Evolutionary conservation across 2,797 vertebrate species (phyloP).

Genomic region (Schizothorax lantsangensis): DNA sequence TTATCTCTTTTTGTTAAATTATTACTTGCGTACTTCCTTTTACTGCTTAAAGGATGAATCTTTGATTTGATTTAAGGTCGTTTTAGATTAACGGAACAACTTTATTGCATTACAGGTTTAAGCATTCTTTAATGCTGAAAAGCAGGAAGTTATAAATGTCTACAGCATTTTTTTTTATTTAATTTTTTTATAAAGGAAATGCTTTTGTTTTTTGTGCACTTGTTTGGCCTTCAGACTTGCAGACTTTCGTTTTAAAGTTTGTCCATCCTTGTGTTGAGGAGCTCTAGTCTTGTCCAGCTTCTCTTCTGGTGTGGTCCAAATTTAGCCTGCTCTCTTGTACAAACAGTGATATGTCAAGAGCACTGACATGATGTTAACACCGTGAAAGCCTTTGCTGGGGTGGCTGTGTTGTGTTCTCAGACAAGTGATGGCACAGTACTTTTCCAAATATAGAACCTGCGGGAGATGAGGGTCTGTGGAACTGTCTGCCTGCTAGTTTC

Average conservation of each 20-base stretch:
- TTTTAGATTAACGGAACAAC: background rate
- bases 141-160: background rate
- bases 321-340: conserved; percentile 29
- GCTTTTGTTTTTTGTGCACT: background rate
- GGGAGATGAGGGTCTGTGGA: background rate
- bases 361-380: conserved; percentile 52
- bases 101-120: background rate
- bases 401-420: conserved; percentile 42
- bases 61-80: background rate
- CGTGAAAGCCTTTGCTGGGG: conserved; percentile 8
- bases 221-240: background rate
- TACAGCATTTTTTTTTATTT: background rate
- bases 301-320: conserved; percentile 18
- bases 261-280: background rate
- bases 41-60: background rate
- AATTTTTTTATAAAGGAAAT: background rate
- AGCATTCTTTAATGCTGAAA: background rate
- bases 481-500: background rate
- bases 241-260: background rate
- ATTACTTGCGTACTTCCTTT: background rate
- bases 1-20: background rate
- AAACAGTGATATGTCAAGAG: conserved; percentile 39
- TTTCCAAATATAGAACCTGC: conserved; percentile 36
- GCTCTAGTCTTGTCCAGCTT: background rate
- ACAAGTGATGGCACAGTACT: background rate